Conservation (phyloP, 1,140 invertebrate species). For the Zaprionus lachaisei region DNA sequence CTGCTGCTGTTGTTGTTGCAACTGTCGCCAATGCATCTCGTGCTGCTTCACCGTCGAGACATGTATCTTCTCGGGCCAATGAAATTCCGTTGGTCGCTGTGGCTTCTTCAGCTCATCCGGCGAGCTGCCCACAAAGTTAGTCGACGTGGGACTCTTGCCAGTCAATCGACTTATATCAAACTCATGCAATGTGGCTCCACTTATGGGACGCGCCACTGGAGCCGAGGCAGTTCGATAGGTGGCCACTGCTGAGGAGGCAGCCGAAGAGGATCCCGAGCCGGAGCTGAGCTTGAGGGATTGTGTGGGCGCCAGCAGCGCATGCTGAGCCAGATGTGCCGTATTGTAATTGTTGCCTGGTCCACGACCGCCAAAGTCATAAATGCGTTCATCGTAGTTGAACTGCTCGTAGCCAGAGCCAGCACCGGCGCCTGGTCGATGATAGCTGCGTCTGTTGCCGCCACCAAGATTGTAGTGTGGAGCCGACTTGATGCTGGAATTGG, state of each 20-base stretch:
- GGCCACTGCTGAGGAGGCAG: constrained; percentile 68
- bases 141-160: constrained; percentile 84
- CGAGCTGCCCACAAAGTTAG: constrained; percentile 73
- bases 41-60: constrained; percentile 82
- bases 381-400: constrained; percentile 77
- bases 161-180: constrained; percentile 84
- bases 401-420: constrained; percentile 60
- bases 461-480: constrained; percentile 83
- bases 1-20: constrained; percentile 72
- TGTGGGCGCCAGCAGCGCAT: constrained; percentile 29
- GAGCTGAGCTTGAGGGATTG: constrained; percentile 61
- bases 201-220: constrained; percentile 49
- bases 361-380: constrained; percentile 82
- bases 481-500: constrained; percentile 85
- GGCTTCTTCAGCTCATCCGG: constrained; percentile 69
- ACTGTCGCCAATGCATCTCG: constrained; percentile 74
- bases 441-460: constrained; percentile 62
- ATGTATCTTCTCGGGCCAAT: constrained; percentile 84
- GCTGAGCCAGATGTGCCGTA: constrained; percentile 22
- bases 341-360: constrained; percentile 78
- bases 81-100: constrained; percentile 70
- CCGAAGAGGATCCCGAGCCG: constrained; percentile 74
- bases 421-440: constrained; percentile 45
- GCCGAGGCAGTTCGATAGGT: constrained; percentile 51
- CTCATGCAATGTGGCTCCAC: constrained; percentile 65